These are phyloP conservation scores for Drosophila equinoxialis DNA, from an alignment of 1,140 invertebrate species.

Conservation along the genomic window DNA sequence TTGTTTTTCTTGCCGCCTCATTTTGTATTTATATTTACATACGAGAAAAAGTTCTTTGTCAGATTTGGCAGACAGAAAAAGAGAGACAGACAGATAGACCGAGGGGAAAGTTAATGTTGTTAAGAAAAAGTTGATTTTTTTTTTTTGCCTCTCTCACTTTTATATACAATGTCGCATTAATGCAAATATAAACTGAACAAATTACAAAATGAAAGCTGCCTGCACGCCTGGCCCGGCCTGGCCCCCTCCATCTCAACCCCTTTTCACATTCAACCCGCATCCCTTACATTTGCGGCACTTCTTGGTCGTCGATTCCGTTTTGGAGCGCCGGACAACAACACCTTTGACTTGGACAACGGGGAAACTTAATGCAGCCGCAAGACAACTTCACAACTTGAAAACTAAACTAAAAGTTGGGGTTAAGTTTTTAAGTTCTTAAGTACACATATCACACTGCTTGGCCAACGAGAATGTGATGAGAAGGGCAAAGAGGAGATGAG, in stretches of 20 bases:
- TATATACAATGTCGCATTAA: slow-evolving; percentile 51
- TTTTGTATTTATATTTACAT: slow-evolving; percentile 58
- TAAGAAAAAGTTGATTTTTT: slow-evolving; percentile 15
- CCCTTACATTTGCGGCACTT: background rate
- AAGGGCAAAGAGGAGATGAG: background rate
- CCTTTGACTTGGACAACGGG: slow-evolving; percentile 21
- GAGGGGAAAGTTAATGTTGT: slow-evolving; percentile 31
- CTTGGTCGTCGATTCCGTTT: slow-evolving; percentile 3
- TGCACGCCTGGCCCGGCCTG: background rate
- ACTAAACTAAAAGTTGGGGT: slow-evolving; percentile 46
- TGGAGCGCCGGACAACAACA: slow-evolving; percentile 27
- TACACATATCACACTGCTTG: slow-evolving; percentile 58
- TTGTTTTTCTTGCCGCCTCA: slow-evolving; percentile 35
- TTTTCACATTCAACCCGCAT: background rate
- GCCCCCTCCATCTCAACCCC: background rate
- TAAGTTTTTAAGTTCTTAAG: slow-evolving; percentile 64
- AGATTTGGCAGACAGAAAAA: slow-evolving; percentile 24
- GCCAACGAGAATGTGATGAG: background rate
- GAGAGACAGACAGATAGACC: background rate
- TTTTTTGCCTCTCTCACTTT: slow-evolving; percentile 23
- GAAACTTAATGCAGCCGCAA: slow-evolving; percentile 52
- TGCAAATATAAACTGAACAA: slow-evolving; percentile 62
- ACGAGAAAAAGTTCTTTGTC: slow-evolving; percentile 37
- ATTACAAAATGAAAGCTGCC: slow-evolving; percentile 61
- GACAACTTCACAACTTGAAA: slow-evolving; percentile 38